Conservation (phyloP, 2,797 vertebrate species). For the Parotocinclus haroldoi region DNA sequence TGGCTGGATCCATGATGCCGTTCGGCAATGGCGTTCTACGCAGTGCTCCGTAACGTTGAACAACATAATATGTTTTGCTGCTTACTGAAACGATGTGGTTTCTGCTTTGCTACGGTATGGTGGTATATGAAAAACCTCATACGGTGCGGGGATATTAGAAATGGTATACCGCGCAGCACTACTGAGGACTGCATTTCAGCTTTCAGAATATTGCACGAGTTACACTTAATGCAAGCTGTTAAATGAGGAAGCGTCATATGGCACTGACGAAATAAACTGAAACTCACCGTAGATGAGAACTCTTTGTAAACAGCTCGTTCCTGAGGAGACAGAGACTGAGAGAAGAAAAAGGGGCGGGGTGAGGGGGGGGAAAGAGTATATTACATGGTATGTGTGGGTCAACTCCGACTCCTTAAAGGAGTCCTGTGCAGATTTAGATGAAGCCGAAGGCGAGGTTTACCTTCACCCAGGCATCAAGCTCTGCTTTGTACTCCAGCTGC, state of each 20-base stretch:
- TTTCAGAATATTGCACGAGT: not conserved
- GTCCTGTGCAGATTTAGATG: not conserved
- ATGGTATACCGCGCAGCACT: no score
- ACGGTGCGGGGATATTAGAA: no score
- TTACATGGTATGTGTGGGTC: not conserved
- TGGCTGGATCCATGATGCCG: no score
- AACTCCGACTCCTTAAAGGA: not conserved
- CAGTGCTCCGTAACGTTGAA: no score
- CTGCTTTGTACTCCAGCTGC: slow-evolving; percentile 73
- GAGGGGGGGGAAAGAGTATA: slow-evolving; percentile 1
- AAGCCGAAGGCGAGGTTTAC: slow-evolving; percentile 43
- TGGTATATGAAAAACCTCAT: no score
- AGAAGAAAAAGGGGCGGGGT: no score
- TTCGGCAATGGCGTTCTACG: no score
- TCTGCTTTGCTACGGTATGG: no score
- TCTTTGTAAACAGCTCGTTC: slow-evolving; percentile 73
- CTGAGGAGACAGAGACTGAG: slow-evolving; percentile 73
- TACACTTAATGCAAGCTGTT: not conserved
- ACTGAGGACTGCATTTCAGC: no score
- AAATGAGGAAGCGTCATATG: not conserved
- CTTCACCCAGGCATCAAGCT: slow-evolving; percentile 76
- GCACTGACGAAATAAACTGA: not conserved
- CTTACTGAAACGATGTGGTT: no score
- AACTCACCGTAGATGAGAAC: slow-evolving; percentile 70
- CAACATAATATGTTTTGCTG: no score